phyloP scores from a whole-genome alignment of 2,888 invertebrate species.

The Dasysyrphus tricinctus region DNA sequence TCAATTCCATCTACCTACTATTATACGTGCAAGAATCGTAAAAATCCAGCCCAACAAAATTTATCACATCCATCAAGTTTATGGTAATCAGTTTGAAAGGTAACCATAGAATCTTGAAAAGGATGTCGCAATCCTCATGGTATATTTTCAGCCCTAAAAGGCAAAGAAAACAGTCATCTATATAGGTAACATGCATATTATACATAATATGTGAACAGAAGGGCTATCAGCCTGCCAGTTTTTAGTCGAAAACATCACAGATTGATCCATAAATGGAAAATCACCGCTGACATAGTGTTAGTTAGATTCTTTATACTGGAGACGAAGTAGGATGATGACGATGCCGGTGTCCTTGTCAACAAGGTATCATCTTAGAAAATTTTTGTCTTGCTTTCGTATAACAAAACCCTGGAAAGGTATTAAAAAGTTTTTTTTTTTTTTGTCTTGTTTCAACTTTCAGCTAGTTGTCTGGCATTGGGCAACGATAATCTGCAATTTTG shows the following conservation, averaged over 20 bases:
- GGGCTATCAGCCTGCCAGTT: constrained; percentile 3
- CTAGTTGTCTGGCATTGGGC: constrained; percentile 36
- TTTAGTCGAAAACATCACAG: constrained; percentile 61
- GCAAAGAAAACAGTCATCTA: constrained; percentile 2
- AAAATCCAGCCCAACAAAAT: constrained; percentile 42
- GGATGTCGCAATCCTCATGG: neutral
- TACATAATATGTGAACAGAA: neutral
- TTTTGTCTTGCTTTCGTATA: neutral
- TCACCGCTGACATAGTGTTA: constrained; percentile 49
- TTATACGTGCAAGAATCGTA: constrained; percentile 35
- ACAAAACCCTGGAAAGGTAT: constrained; percentile 21
- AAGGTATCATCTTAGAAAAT: neutral
- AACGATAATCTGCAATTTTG: constrained; percentile 63
- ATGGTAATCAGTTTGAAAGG: constrained; percentile 56
- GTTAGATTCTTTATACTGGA: constrained; percentile 34
- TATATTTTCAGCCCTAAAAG: neutral
- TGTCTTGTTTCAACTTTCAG: constrained; percentile 23
- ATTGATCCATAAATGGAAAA: constrained; percentile 70
- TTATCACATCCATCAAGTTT: constrained; percentile 58
- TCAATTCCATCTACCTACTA: constrained; percentile 14
- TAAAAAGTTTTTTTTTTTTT: constrained; percentile 15
- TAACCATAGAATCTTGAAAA: constrained; percentile 29
- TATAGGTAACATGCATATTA: neutral
- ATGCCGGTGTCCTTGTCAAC: constrained; percentile 18
- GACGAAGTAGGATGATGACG: neutral